Evolutionary conservation across 2,888 invertebrate genomes (phyloP), one percentile per base, ranked within the genome.

Genomic region (Augochlorella aurata): DNA sequence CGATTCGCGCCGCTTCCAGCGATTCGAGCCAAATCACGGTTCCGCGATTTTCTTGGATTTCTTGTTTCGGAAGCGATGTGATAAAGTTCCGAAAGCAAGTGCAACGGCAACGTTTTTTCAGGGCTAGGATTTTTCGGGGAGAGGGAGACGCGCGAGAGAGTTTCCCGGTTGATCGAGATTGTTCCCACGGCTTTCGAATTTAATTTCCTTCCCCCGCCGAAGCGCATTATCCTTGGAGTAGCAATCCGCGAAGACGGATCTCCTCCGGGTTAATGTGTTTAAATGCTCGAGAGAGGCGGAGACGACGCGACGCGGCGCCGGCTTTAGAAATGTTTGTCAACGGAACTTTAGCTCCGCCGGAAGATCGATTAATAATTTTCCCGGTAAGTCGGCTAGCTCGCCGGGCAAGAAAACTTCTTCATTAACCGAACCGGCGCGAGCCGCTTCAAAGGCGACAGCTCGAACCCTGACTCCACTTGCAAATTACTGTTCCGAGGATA

Each of bases 321-420:
- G 29, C 45, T 44, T 67, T 72, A 49, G 66, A 68, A 68, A 63
- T 73, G 68, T 65, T 73, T 73, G 49, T 44, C 66, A 29, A 61
- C 52, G 78, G 16, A 67, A 49, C 38, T 61, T 74, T 7, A 54
- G 52, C 67, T 47, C 14, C 38, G 18, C 44, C 29, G 54, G n/a
- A 72, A 45, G 71, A 49, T 74, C 71, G 81, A 83, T 83, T 81
- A 77, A 77, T 83, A 83, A 83, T 81, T 81, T 38, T 68, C 16
- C 81, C 74, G 21, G 1, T 18, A 16, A 74, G 52, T 18, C 38
- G 69, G 67, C 58, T 61, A 61, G 69, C 21, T 44, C 21, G 16
- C 2, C 65, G 29, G 44, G 24, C 24, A 50, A 72, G 73, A 75
- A 67, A 77, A 81, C 70, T 82, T 81, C n/a, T 77, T 76, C 82